A percentile compares a stretch with the other conserved stretches of the same genome.
Conservation (phyloP, 2,797 vertebrate species). For the Tangara arthus region DNA sequence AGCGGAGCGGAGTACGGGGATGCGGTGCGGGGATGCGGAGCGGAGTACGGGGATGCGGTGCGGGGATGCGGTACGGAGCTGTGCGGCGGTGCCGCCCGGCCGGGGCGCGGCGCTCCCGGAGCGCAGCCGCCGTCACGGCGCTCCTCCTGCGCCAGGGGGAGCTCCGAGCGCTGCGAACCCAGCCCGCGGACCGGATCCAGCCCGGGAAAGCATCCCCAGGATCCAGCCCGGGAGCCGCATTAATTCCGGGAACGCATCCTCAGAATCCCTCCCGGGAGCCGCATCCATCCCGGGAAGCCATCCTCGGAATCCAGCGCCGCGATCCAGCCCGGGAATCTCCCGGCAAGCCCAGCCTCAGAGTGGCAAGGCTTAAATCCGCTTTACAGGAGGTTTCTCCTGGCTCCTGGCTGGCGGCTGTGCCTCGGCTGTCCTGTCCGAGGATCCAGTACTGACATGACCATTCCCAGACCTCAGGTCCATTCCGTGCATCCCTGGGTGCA, state of each 20-base stretch:
- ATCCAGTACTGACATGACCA: fast-evolving
- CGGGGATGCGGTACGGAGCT: too few species aligned
- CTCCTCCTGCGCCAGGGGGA: neutral
- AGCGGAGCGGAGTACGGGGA: neutral
- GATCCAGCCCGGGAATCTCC: neutral
- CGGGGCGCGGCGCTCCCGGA: neutral
- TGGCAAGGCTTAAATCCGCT: neutral
- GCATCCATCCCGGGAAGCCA: neutral
- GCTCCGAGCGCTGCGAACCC: neutral
- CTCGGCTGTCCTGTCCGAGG: neutral
- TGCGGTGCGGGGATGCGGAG: neutral
- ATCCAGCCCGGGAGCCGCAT: too few species aligned
- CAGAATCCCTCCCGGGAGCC: neutral
- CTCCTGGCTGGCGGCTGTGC: neutral
- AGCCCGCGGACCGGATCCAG: neutral
- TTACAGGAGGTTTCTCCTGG: neutral
- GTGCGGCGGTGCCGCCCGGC: neutral
- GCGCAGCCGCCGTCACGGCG: neutral
- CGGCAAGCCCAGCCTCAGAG: neutral
- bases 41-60: neutral
- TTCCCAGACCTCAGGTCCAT: fast-evolving
- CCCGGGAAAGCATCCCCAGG: neutral
- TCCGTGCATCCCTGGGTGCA: neutral
- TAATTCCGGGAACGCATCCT: neutral
- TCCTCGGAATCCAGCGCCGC: neutral